Base-by-base conservation (phyloP, 2,113 vertebrate genomes). In the Cyanocitta stelleri region DNA sequence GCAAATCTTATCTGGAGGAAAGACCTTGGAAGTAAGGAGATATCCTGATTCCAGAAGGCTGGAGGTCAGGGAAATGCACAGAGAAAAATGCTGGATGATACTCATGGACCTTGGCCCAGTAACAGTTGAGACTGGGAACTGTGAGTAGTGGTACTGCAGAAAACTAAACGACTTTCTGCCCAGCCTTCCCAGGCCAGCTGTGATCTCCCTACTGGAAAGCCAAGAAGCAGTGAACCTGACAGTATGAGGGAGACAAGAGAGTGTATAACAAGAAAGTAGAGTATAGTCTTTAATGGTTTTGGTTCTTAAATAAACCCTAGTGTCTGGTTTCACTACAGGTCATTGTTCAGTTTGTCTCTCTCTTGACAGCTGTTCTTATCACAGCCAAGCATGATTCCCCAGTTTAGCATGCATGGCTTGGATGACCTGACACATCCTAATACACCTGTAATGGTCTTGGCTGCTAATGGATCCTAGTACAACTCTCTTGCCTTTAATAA, bases 341-440 rank as follows among this genome's bases (percentile, higher is more conserved):
- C 3, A 0, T 69, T 0, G 0, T 10, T 39, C 30, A 37, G 22
- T 43, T 24, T 78, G 9, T 63, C 49, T 68, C 0, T 0, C 32
- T 33, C 4, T 2, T 66, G 41, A 18, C 61, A 64, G 18, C 10
- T 59, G 33, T 35, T 83, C 16, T 21, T 29, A 24, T 21, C 6
- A 1, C 18, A 67, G 30, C 29, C 48, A 56, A 41, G 13, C 19
- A n/a, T 0, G 1, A 26, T 56, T 83, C 30, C 56, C 22, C 20
- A 33, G 27, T 11, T 61, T 35, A 79, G 19, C 18, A 41, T 13
- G 23, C 20, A 8, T 35, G 43, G 23, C 17, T 68, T 62, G 49
- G 32, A 41, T 58, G 51, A 56, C 15, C 32, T 43, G 41, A 26
- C 43, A 32, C 37, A 39, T 84, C 33, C 33, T 19, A 15, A 37